phyloP scores from a whole-genome alignment of 1,140 invertebrate species.

The Eciton burchellii region DNA sequence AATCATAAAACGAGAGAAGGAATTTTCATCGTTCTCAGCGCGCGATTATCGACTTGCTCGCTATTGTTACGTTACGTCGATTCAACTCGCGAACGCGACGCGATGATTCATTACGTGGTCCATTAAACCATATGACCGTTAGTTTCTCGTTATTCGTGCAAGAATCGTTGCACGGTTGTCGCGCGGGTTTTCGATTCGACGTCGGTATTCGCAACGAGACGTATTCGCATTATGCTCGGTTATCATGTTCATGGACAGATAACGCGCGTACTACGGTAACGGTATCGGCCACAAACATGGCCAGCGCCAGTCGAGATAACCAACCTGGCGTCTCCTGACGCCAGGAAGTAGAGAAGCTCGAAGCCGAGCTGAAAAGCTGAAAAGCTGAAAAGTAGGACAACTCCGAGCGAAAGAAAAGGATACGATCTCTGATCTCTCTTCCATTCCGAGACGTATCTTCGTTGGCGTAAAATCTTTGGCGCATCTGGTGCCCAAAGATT shows the following conservation, averaged over 20 bases:
- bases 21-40: neutral
- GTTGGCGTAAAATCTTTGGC: too few relatives aligned
- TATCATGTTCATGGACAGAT: slow-evolving; percentile 38
- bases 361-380: too few relatives aligned
- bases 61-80: neutral
- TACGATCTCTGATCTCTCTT: too few relatives aligned
- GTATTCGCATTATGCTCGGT: slow-evolving; percentile 29
- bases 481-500: too few relatives aligned
- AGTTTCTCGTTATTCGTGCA: slow-evolving; percentile 23
- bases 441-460: too few relatives aligned
- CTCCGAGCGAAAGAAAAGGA: too few relatives aligned
- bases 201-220: neutral
- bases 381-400: too few relatives aligned
- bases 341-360: too few relatives aligned
- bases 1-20: neutral
- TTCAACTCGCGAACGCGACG: neutral
- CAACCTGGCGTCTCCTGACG: neutral
- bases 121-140: slow-evolving; percentile 53
- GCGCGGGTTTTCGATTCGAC: slow-evolving; percentile 29
- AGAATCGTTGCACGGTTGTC: slow-evolving; percentile 23
- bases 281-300: neutral
- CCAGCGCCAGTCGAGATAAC: neutral
- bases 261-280: slow-evolving; percentile 21
- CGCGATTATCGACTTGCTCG: neutral
- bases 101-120: slow-evolving; percentile 6